These are phyloP conservation scores for Sander lucioperca DNA, from an alignment of 2,113 vertebrate species.

Conservation along the genomic window DNA sequence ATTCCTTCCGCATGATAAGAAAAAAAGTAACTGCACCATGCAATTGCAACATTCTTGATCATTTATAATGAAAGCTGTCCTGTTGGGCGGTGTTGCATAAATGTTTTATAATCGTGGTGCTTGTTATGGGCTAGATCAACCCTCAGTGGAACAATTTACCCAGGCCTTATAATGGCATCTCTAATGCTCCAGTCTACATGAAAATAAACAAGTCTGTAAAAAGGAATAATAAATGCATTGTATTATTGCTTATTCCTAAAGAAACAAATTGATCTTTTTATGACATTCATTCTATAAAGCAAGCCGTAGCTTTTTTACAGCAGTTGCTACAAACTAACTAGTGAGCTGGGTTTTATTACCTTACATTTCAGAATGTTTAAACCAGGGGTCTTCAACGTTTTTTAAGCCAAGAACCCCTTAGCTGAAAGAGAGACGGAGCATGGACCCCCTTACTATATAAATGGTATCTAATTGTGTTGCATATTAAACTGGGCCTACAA, in stretches of 20 bases:
- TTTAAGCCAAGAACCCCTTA: no score
- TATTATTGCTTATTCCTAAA: constrained; percentile 73
- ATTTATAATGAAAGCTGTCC: constrained; percentile 66
- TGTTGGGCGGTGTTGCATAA: constrained; percentile 70
- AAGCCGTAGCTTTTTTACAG: constrained; percentile 44
- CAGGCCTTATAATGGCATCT: constrained; percentile 71
- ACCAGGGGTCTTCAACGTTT: no score
- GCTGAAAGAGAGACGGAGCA: no score
- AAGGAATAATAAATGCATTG: constrained; percentile 73
- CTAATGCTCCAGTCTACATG: constrained; percentile 73
- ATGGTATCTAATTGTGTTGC: no score
- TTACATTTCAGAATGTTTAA: constrained; percentile 1
- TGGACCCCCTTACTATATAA: no score
- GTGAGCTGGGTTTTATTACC: constrained; percentile 50
- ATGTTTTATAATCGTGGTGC: constrained; percentile 71
- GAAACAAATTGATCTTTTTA: constrained; percentile 75
- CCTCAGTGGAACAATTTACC: constrained; percentile 71
- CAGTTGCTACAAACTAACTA: constrained; percentile 49
- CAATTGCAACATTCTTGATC: constrained; percentile 53
- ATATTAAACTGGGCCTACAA: no score
- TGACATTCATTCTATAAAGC: constrained; percentile 62
- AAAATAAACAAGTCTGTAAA: constrained; percentile 80
- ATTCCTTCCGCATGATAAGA: constrained; percentile 10
- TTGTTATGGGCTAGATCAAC: constrained; percentile 63
- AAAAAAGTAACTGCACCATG: constrained; percentile 10